Base-by-base conservation (phyloP, 2,113 vertebrate species). In the Triplophysa rosa region DNA sequence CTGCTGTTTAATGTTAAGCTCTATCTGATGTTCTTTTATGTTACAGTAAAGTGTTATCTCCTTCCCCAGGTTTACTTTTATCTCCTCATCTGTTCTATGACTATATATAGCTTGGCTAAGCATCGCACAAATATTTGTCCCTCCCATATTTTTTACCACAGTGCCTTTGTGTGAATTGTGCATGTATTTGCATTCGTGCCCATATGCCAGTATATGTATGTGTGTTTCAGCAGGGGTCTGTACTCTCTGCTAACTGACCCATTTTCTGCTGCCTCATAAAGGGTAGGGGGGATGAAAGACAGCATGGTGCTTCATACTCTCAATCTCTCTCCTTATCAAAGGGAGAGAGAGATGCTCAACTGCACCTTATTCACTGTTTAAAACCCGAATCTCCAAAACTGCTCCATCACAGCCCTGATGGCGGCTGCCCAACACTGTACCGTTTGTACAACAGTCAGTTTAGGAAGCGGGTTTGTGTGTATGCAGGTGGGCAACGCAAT, bases 181-280 rank as follows among this genome's bases (percentile, higher is more conserved):
- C 10, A 79, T 76, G 71, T 11, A 63, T 42, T 14, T 64, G 29
- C 29, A n/a, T 80, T 21, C 33, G 33, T 79, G 26, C 69, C 13
- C 42, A n/a, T 47, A 67, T 68, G 40, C 45, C 56, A 12, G 68
- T 68, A 52, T 59, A 21, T 56, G 37, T 54, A 42, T 63, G 74
- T 52, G 68, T 77, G 47, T 74, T 37, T 37, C 71, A 82, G 63
- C 67, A 82, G 73, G 74, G 73, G 59, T 80, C 77, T 78, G 70
- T 69, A 58, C 33, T 69, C 67, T 67, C 69, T 45, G 49, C 82
- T 84, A 77, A 84, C 89, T 92, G 90, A 91, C 90, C 90, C 88
- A 91, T 85, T 91, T 92, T 88, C 69, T 59, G 24, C 26, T 13
- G 26, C 87, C 85, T 88, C 81, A 47, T 16, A 45, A 45, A 45